Percentiles rank a stretch among this genome's conserved stretches.
These are phyloP conservation scores for Erythrolamprus reginae DNA, from an alignment of 2,113 vertebrate genomes.

Conservation along the genomic window DNA sequence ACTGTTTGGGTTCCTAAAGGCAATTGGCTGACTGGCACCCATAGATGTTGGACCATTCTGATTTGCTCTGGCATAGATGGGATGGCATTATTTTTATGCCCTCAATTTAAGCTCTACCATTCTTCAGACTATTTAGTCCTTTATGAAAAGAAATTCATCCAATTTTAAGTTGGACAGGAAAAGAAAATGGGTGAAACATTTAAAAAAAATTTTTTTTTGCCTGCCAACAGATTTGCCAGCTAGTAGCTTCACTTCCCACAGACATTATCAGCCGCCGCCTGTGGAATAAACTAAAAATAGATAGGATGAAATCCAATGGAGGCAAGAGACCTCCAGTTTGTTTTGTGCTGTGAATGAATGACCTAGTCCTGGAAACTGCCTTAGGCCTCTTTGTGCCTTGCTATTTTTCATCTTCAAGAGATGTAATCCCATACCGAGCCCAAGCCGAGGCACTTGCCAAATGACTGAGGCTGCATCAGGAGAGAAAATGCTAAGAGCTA, in stretches of 20 bases:
- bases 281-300: slow-evolving; percentile 12
- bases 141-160: not conserved
- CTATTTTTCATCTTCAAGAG: not conserved
- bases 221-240: not conserved
- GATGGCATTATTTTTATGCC: not conserved
- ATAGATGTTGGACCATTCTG: not conserved
- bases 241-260: not conserved
- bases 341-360: not conserved
- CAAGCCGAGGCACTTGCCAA: not conserved
- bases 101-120: not conserved
- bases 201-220: not conserved
- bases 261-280: not conserved
- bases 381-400: not conserved
- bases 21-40: not conserved
- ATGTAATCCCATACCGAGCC: not conserved
- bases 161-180: not conserved
- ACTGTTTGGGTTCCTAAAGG: not conserved
- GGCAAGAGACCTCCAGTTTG: not conserved
- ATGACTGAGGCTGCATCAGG: not conserved
- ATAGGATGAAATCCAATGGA: not conserved
- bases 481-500: not conserved
- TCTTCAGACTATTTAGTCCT: not conserved
- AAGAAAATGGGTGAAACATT: not conserved
- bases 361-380: not conserved
- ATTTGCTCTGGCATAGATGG: not conserved